Evolutionary conservation across 2,888 invertebrate genomes (phyloP).

Genomic region (Liopterus haemorrhoidalis): DNA sequence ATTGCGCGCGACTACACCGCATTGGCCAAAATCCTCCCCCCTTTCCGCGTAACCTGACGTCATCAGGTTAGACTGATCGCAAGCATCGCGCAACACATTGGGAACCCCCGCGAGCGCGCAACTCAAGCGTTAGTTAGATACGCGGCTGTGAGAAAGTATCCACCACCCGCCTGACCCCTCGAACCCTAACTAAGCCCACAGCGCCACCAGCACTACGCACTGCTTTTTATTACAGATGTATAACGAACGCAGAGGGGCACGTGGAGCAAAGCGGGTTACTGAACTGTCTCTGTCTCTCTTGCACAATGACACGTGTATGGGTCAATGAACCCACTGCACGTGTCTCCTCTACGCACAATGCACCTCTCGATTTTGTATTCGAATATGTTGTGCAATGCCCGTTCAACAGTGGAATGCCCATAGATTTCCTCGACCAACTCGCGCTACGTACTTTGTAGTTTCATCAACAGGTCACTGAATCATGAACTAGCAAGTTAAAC

Average conservation of each 20-base stretch:
- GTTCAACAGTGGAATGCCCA: conserved; percentile 1
- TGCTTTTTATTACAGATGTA: conserved; percentile 2
- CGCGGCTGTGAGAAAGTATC: conserved; percentile 13
- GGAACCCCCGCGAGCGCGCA: conserved; percentile 6
- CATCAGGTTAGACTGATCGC: conserved; percentile 17
- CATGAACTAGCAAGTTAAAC: no score
- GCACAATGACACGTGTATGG: conserved; percentile 21
- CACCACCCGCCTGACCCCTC: not conserved
- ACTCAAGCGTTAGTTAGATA: conserved; percentile 7
- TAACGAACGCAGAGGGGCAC: conserved; percentile 14
- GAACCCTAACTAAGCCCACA: not conserved
- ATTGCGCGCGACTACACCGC: conserved; percentile 22
- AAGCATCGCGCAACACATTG: conserved; percentile 9
- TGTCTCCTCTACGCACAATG: conserved; percentile 13
- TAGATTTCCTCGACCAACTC: not conserved
- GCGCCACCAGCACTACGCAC: not conserved
- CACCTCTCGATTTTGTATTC: not conserved
- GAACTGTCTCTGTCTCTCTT: conserved; percentile 18
- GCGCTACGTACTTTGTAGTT: no score
- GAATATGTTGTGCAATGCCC: conserved; percentile 3
- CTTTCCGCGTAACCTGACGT: conserved; percentile 17
- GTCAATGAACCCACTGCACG: conserved; percentile 20
- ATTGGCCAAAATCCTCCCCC: conserved; percentile 20
- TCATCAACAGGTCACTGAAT: no score
- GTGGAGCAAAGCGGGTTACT: conserved; percentile 22